These are phyloP conservation scores for Zaprionus davidi DNA, from an alignment of 1,140 invertebrate species.

Conservation along the genomic window DNA sequence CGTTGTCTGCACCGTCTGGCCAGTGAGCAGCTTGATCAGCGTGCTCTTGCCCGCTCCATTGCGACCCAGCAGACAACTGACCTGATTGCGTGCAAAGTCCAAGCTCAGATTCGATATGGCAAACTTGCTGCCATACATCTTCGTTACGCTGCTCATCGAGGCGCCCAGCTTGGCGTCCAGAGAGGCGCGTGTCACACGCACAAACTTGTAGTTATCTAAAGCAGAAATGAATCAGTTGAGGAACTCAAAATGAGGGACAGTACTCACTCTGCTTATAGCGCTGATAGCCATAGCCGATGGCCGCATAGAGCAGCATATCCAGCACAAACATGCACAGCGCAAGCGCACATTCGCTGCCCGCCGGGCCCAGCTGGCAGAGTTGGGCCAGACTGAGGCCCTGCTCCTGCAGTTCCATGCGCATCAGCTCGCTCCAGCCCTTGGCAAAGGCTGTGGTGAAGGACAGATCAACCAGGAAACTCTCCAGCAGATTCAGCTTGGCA, in stretches of 20 bases:
- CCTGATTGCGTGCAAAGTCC: slow-evolving; percentile 86
- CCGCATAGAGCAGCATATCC: slow-evolving; percentile 84
- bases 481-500: slow-evolving; percentile 85
- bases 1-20: slow-evolving; percentile 86
- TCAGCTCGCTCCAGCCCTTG: slow-evolving; percentile 87
- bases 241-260: background rate
- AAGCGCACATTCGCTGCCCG: slow-evolving; percentile 70
- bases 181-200: slow-evolving; percentile 66
- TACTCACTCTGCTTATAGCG: slow-evolving; percentile 68
- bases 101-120: slow-evolving; percentile 89
- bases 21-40: slow-evolving; percentile 89
- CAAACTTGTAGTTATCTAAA: slow-evolving; percentile 72
- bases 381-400: slow-evolving; percentile 80
- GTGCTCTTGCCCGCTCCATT: slow-evolving; percentile 95
- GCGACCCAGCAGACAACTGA: slow-evolving; percentile 92
- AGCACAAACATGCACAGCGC: slow-evolving; percentile 84
- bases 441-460: slow-evolving; percentile 87
- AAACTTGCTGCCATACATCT: slow-evolving; percentile 84
- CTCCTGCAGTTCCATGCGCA: slow-evolving; percentile 87
- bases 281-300: slow-evolving; percentile 84
- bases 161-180: slow-evolving; percentile 84
- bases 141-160: slow-evolving; percentile 84
- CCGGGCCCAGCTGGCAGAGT: slow-evolving; percentile 73
- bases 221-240: too few species aligned
- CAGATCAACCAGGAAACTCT: slow-evolving; percentile 85